Percentiles rank a stretch among this genome's conserved stretches.
Evolutionary conservation across 2,113 vertebrate genomes (phyloP).

Genomic region (Chunga burmeisteri): DNA sequence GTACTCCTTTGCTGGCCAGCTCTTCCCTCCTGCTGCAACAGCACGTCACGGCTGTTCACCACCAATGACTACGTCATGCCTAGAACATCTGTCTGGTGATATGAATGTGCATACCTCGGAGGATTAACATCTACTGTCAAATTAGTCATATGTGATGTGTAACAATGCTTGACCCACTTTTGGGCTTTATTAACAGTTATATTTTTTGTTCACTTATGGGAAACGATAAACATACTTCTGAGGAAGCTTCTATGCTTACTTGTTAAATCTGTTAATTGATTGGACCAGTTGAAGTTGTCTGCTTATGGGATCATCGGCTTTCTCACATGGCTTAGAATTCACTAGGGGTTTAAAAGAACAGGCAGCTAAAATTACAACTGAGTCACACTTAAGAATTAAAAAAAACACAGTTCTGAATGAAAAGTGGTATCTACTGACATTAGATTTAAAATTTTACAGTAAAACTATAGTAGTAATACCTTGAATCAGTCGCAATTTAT

Average conservation of each 20-base stretch:
- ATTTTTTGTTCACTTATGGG: background rate
- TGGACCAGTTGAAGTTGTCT: constrained; percentile 78
- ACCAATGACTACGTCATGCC: background rate
- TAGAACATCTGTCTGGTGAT: background rate
- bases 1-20: background rate
- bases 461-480: background rate
- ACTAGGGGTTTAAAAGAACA: constrained; percentile 64
- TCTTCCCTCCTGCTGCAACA: background rate
- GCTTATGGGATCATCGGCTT: constrained; percentile 69
- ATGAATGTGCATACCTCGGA: rapidly evolving
- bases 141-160: background rate
- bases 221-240: background rate
- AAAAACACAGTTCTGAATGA: background rate
- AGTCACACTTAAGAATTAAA: background rate
- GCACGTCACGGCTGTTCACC: background rate
- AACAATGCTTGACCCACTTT: background rate
- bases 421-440: background rate
- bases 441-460: background rate
- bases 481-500: background rate
- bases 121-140: background rate
- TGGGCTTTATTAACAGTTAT: background rate
- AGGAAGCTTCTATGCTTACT: constrained; percentile 64
- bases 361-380: constrained; percentile 23
- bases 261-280: constrained; percentile 74
- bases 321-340: constrained; percentile 73